Conservation (phyloP, 2,888 invertebrate genomes). For the Dryobota labecula region DNA sequence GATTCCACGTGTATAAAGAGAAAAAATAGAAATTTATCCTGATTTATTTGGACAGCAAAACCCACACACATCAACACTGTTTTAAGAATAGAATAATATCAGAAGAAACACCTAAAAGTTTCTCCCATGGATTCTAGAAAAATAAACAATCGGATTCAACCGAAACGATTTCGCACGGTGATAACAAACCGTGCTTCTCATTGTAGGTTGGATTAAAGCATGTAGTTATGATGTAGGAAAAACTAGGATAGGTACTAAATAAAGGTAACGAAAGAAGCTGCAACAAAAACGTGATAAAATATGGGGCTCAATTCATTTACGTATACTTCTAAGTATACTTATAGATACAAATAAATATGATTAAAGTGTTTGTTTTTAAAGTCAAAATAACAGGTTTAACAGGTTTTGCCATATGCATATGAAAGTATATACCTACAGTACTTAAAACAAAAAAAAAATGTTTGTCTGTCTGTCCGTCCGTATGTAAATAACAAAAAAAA, state of each 20-base stretch:
- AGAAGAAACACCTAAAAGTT: constrained; percentile 22
- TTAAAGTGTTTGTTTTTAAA: too few relatives aligned
- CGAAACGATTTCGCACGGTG: constrained; percentile 51
- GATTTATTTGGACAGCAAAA: constrained; percentile 36
- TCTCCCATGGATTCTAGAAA: constrained; percentile 24
- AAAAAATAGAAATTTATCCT: not conserved
- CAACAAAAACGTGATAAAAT: not conserved
- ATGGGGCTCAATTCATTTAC: not conserved
- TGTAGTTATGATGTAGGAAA: not conserved
- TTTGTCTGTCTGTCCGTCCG: too few relatives aligned
- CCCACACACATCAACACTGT: constrained; percentile 20
- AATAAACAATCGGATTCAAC: constrained; percentile 32
- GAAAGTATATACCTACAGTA: too few relatives aligned
- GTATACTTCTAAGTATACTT: too few relatives aligned
- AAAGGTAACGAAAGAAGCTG: not conserved
- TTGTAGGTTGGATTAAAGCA: not conserved
- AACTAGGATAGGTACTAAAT: not conserved
- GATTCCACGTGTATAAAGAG: not conserved
- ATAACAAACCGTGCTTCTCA: constrained; percentile 19
- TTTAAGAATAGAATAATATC: constrained; percentile 20
- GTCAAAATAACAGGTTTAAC: too few relatives aligned
- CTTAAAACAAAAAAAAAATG: too few relatives aligned
- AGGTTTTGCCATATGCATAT: too few relatives aligned
- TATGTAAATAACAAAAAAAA: too few relatives aligned
- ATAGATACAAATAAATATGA: too few relatives aligned